Evolutionary conservation across 1,140 invertebrate genomes (phyloP), one percentile per base, ranked within the genome.

Genomic region (Littorina saxatilis): DNA sequence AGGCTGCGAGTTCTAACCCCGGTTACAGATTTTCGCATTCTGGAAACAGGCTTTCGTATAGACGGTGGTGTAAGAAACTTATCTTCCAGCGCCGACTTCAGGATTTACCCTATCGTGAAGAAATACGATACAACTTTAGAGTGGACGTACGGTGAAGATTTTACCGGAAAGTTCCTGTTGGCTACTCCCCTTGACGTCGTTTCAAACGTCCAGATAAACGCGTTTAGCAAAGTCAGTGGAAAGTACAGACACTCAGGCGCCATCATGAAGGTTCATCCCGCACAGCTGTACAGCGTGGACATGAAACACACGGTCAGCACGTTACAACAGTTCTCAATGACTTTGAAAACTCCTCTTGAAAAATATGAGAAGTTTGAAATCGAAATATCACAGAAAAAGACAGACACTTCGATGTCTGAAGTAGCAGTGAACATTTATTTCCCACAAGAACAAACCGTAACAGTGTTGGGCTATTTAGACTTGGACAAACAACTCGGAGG

Each of bases 1-100:
- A 61, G 76, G 66, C 13, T 78, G 17, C 52, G 39, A 66, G 9
- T 78, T 32, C 58, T 63, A 20, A 63, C 55, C 13, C 76, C 76
- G 5, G 13, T 61, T 2, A n/a, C 63, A 55, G 13, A 40, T 5
- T 47, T 61, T 43, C 76, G 76, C 40, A 27, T 78, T 20, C 9
- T 78, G 23, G 75, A 78, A n/a, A 63, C 76, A 27, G 76, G 76
- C 15, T 40, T 63, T 4, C 55, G 43, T 4, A 5, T 43, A 13
- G 39, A 40, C 29, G 76, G 76, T 1, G 66, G 27, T 61, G 2
- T 78, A 9, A 39, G 7, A 37, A 63, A 78, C 17, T 17, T 78
- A 3, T 63, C 55, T n/a, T 4, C 37, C 1, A 11, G 17, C 4
- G 76, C 76, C 3, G 76, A 78, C 27, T 78, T 78, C 58, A 58